These are phyloP conservation scores for Lordiphosa fenestrarum DNA, from an alignment of 2,888 invertebrate species.

Conservation along the genomic window DNA sequence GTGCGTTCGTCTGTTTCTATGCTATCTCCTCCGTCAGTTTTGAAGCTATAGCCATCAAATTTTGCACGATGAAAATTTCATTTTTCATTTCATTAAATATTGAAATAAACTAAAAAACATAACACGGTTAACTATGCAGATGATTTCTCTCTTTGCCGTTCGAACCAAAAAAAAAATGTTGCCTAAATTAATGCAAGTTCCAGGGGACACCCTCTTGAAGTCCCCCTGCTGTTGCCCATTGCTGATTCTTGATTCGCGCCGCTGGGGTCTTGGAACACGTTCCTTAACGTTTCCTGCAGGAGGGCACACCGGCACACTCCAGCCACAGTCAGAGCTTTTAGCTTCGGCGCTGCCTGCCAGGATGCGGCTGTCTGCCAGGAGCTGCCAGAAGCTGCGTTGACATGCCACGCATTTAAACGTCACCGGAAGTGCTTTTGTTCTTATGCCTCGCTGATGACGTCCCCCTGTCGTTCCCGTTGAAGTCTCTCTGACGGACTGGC, in stretches of 20 bases:
- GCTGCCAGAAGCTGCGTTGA: conserved; percentile 63
- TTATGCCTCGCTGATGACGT: conserved; percentile 44
- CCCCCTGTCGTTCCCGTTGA: conserved; percentile 20
- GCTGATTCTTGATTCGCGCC: conserved; percentile 24
- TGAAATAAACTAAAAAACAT: too few species aligned
- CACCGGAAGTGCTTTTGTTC: conserved; percentile 77
- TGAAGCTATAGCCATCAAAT: too few species aligned
- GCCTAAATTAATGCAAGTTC: conserved; percentile 19
- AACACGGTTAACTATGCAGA: not conserved
- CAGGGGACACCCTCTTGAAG: conserved; percentile 9
- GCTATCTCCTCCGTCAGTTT: too few species aligned
- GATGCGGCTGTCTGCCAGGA: conserved; percentile 67
- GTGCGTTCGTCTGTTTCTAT: too few species aligned
- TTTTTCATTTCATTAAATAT: too few species aligned
- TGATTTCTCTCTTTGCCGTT: not conserved
- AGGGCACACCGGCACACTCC: conserved; percentile 46
- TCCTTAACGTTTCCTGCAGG: conserved; percentile 51
- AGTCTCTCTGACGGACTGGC: conserved; percentile 22
- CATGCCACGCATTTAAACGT: conserved; percentile 74
- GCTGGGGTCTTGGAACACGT: conserved; percentile 37
- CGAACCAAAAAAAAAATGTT: not conserved
- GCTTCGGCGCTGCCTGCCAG: conserved; percentile 39
- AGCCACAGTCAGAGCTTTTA: conserved; percentile 12
- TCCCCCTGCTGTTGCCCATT: conserved; percentile 17
- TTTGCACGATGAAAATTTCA: too few species aligned